A percentile compares a stretch with the other conserved stretches of the same genome.
These are phyloP conservation scores for Cordilura impudica DNA, from an alignment of 2,888 invertebrate genomes.

Conservation along the genomic window DNA sequence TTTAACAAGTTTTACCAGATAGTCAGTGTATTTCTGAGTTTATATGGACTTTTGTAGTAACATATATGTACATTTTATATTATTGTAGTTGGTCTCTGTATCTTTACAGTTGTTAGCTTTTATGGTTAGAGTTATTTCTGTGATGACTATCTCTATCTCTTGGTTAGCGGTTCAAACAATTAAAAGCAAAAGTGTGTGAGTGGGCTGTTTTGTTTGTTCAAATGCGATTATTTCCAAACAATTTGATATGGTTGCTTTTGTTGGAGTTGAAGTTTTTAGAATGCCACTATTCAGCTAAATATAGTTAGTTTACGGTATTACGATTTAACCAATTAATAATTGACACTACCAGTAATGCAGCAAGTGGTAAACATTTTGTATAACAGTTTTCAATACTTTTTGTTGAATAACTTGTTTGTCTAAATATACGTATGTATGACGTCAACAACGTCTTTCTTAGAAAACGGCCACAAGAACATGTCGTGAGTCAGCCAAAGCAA, in stretches of 20 bases:
- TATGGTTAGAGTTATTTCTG: slow-evolving; percentile 24
- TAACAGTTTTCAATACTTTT: neutral
- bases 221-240: neutral
- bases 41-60: neutral
- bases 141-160: neutral
- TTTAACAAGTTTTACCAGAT: neutral
- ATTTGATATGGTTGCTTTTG: neutral
- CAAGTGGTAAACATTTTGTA: neutral
- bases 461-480: no score
- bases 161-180: slow-evolving; percentile 17
- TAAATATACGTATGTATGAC: no score
- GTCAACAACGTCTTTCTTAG: no score
- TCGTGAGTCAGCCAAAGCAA: no score
- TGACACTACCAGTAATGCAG: neutral
- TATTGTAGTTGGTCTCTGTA: neutral
- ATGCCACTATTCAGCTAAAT: neutral
- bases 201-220: slow-evolving; percentile 22
- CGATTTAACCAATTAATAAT: neutral
- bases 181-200: slow-evolving; percentile 53
- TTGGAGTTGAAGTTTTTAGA: neutral
- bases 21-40: neutral
- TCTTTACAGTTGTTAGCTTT: slow-evolving; percentile 27
- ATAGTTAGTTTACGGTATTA: neutral
- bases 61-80: neutral
- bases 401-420: no score